Conservation (phyloP, 2,113 vertebrate genomes). For the human (Homo sapiens) region DNA sequence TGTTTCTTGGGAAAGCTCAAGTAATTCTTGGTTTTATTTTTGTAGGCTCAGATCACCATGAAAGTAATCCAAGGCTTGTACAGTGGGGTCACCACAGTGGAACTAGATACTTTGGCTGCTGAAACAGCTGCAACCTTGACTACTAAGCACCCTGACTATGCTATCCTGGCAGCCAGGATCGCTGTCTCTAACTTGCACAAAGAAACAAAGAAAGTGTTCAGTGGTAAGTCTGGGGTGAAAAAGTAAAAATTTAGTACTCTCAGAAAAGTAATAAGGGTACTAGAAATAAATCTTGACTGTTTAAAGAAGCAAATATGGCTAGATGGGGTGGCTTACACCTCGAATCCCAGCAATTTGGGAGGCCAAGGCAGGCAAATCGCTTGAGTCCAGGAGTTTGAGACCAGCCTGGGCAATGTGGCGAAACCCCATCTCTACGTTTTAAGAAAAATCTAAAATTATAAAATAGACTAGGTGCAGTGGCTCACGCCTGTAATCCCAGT, state of each 20-base stretch:
- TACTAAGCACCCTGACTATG: conserved; percentile 97
- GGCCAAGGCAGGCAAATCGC: too few relatives aligned
- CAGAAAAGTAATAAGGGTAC: conserved; percentile 36
- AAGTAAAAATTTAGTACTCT: conserved; percentile 37
- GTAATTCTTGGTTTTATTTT: conserved; percentile 2
- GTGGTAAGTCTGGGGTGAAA: conserved; percentile 85
- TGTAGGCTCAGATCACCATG: conserved; percentile 97
- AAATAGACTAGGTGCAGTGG: too few relatives aligned
- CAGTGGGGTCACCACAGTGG: conserved; percentile 95
- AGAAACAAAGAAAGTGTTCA: conserved; percentile 98
- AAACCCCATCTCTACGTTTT: too few relatives aligned
- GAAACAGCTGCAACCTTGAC: conserved; percentile 96
- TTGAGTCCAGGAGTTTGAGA: too few relatives aligned
- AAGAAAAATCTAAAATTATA: too few relatives aligned
- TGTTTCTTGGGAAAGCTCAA: neutral
- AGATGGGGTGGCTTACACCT: too few relatives aligned
- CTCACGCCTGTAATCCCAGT: too few relatives aligned
- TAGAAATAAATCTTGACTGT: conserved; percentile 45
- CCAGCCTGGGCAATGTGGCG: too few relatives aligned
- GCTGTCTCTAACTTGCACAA: conserved; percentile 98
- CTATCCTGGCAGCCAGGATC: conserved; percentile 95
- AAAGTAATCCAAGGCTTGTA: conserved; percentile 98
- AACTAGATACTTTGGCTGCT: conserved; percentile 95
- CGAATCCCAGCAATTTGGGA: too few relatives aligned
- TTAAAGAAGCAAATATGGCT: neutral